Evolutionary conservation across 2,113 vertebrate genomes (phyloP).

Genomic region (Gorsachius goisagi): DNA sequence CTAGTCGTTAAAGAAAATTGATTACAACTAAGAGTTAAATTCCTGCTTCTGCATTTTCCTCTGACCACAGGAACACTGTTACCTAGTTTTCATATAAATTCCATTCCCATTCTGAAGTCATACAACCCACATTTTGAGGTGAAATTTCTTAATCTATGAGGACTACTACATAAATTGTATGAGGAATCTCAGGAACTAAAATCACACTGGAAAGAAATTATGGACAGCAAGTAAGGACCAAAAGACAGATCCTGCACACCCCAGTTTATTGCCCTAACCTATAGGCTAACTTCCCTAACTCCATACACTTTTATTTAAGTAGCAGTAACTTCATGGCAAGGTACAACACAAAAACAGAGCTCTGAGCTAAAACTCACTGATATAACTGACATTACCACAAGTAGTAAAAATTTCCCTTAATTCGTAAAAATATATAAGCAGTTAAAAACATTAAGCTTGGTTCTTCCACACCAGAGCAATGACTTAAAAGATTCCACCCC

Average conservation of each 20-base stretch:
- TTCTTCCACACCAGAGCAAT: not conserved
- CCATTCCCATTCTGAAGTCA: not conserved
- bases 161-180: not conserved
- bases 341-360: not conserved
- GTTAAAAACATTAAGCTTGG: not conserved
- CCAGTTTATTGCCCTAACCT: not conserved
- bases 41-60: not conserved
- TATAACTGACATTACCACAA: accelerated
- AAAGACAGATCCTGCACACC: not conserved
- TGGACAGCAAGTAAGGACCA: not conserved
- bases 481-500: accelerated
- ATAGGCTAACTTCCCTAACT: not conserved
- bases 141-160: not conserved
- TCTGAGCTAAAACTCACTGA: not conserved
- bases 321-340: not conserved
- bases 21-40: not conserved
- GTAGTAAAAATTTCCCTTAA: not conserved
- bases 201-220: not conserved
- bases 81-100: not conserved
- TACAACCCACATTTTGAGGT: not conserved
- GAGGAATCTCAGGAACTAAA: not conserved
- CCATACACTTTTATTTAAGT: not conserved
- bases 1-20: not conserved
- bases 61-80: not conserved
- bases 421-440: not conserved